Conservation (phyloP, 2,888 invertebrate species). For the Scaptomyza polygonia region DNA sequence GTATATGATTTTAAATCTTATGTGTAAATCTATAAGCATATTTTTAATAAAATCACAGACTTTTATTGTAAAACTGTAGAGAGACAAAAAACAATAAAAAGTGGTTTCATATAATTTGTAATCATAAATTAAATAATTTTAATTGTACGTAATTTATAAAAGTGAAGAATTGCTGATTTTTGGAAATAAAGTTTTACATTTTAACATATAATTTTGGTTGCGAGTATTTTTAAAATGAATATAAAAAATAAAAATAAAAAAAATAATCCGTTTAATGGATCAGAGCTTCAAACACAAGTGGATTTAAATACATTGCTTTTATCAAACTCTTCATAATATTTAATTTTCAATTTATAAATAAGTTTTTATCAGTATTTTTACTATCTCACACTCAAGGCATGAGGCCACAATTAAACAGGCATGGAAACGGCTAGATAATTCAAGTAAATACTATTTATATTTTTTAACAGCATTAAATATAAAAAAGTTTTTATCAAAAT, state of each 20-base stretch:
- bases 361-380: slow-evolving; percentile 5
- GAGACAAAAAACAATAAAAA: slow-evolving; percentile 8
- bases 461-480: background rate
- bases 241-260: no score
- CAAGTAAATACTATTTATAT: slow-evolving; percentile 6
- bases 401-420: no score
- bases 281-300: background rate
- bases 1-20: slow-evolving; percentile 57
- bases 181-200: slow-evolving; percentile 69
- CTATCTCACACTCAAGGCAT: background rate
- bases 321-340: background rate
- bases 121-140: slow-evolving; percentile 20
- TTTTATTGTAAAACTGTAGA: no score
- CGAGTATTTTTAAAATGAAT: background rate
- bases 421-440: slow-evolving; percentile 9
- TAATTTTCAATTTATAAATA: slow-evolving; percentile 1
- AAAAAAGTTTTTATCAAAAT: slow-evolving; percentile 10
- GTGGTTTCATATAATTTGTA: slow-evolving; percentile 57
- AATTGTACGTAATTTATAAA: slow-evolving; percentile 45
- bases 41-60: slow-evolving; percentile 16
- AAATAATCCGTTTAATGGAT: background rate
- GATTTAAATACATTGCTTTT: background rate
- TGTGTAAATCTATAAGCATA: slow-evolving; percentile 22
- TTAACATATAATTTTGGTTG: slow-evolving; percentile 28
- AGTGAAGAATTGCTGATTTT: slow-evolving; percentile 53